phyloP scores from a whole-genome alignment of 2,113 vertebrate species.

The Perognathus longimembris region DNA sequence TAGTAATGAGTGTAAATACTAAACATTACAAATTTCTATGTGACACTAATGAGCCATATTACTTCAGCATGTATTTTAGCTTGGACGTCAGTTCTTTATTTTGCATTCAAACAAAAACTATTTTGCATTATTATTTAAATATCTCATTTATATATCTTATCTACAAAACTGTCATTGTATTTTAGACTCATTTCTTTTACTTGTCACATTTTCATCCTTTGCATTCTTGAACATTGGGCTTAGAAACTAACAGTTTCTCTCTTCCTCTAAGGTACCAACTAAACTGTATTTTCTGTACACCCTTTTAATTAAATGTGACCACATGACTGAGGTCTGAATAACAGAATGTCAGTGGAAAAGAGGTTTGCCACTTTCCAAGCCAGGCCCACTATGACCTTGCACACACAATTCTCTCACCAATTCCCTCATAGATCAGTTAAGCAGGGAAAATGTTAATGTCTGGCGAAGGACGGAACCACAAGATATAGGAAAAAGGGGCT shows the following conservation, averaged over 20 bases:
- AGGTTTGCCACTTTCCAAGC: not conserved
- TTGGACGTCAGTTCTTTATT: not conserved
- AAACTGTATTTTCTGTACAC: not conserved
- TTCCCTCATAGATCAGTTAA: not conserved
- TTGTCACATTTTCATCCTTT: not conserved
- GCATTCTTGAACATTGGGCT: not conserved
- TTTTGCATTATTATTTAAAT: not conserved
- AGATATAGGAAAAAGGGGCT: not conserved
- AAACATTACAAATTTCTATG: not conserved
- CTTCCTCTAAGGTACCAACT: not conserved
- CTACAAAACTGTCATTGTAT: not conserved
- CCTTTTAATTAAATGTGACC: not conserved
- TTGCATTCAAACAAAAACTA: conserved; percentile 15
- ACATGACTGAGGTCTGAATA: not conserved
- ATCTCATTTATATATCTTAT: conserved; percentile 8
- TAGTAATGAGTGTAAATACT: not conserved
- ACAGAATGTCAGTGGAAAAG: not conserved
- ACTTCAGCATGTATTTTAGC: conserved; percentile 19
- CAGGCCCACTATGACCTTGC: not conserved
- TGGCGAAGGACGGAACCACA: not conserved
- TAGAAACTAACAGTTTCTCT: not conserved
- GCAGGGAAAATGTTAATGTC: not conserved
- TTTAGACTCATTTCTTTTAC: not conserved
- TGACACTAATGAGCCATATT: not conserved
- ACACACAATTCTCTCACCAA: not conserved